Conservation (phyloP, 2,888 invertebrate genomes). For the Phragmatobia fuliginosa region DNA sequence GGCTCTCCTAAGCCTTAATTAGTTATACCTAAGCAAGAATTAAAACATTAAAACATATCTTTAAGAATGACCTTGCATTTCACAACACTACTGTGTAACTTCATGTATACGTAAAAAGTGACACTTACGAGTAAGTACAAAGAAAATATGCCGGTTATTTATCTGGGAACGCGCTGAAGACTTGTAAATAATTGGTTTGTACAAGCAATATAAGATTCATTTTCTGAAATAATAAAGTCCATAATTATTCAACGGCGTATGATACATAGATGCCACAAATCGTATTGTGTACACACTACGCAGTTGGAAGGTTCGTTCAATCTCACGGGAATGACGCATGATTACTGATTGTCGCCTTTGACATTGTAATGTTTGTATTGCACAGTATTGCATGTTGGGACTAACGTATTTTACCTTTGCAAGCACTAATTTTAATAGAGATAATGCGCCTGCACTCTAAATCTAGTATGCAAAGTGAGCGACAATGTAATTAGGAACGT, state of each 20-base stretch:
- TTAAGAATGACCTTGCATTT: neutral
- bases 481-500: neutral
- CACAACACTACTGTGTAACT: neutral
- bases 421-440: constrained; percentile 17
- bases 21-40: too few relatives aligned
- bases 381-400: constrained; percentile 20
- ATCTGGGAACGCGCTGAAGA: neutral
- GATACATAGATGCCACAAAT: constrained; percentile 24
- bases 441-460: neutral
- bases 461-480: constrained; percentile 1
- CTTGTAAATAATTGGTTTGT: neutral
- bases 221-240: constrained; percentile 1
- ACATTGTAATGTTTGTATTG: constrained; percentile 45
- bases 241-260: constrained; percentile 6
- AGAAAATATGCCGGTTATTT: constrained; percentile 2
- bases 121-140: neutral
- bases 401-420: constrained; percentile 28
- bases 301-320: constrained; percentile 44
- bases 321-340: constrained; percentile 52
- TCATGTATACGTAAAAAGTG: neutral
- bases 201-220: constrained; percentile 1
- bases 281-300: constrained; percentile 31
- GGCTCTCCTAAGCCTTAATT: too few relatives aligned
- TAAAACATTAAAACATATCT: neutral
- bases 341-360: constrained; percentile 53